A percentile compares a stretch with the other conserved stretches of the same genome.
Conservation (phyloP, 2,888 invertebrate genomes). For the Hoplodrina blanda region DNA sequence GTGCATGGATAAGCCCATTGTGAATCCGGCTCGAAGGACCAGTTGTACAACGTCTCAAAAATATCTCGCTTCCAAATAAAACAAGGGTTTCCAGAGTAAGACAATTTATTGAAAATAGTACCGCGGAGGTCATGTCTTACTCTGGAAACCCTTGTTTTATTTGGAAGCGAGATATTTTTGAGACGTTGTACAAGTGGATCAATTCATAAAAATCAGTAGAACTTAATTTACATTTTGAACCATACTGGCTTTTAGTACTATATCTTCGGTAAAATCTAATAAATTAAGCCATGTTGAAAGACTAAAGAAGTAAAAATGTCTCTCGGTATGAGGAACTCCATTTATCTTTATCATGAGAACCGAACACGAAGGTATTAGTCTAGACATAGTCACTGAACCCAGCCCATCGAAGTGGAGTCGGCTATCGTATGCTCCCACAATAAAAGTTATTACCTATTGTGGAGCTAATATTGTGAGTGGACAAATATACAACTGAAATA, state of each 20-base stretch:
- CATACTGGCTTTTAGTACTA: not conserved
- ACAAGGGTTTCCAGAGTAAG: too few relatives aligned
- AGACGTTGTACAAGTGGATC: too few relatives aligned
- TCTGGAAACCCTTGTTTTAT: too few relatives aligned
- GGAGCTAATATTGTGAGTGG: not conserved
- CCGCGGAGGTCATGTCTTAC: too few relatives aligned
- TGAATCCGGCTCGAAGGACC: slow-evolving; percentile 45
- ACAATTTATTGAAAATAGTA: too few relatives aligned
- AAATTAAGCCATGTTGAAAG: slow-evolving; percentile 16
- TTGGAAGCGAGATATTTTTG: too few relatives aligned
- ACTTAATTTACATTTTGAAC: not conserved
- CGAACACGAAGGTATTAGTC: slow-evolving; percentile 66
- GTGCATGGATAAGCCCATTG: not conserved
- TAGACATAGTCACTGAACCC: slow-evolving; percentile 40
- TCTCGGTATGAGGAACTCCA: slow-evolving; percentile 1
- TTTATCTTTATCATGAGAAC: slow-evolving; percentile 54
- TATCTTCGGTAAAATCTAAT: slow-evolving; percentile 16
- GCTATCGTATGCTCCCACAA: not conserved
- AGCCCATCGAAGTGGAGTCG: slow-evolving; percentile 6
- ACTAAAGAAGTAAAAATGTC: not conserved
- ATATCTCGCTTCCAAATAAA: too few relatives aligned
- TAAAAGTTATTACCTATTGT: slow-evolving; percentile 9
- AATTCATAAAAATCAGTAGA: too few relatives aligned
- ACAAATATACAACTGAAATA: not conserved
- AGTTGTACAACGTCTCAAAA: too few relatives aligned